Evolutionary conservation across 53 echinoderm and acorn worm genomes (phyloP).

Genomic region (Actinopyga echinites): DNA sequence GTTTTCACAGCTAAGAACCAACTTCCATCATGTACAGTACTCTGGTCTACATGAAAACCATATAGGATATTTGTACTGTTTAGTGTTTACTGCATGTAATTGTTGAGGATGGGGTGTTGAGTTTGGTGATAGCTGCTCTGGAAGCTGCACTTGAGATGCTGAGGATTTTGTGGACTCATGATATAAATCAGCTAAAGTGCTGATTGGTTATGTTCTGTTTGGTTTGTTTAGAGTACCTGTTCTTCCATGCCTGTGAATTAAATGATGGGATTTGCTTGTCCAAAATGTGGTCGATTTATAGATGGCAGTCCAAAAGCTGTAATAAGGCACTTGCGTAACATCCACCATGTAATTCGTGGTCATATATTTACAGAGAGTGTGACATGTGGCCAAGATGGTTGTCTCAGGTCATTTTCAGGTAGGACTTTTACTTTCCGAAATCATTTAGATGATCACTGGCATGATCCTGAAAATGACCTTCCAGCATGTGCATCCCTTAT

Average conservation of each 20-base stretch:
- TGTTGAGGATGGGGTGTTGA: too few species aligned
- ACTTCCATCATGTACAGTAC: too few species aligned
- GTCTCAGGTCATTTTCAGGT: not conserved
- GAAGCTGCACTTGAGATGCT: too few species aligned
- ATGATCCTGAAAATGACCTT: not conserved
- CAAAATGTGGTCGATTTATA: not conserved
- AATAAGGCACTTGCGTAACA: not conserved
- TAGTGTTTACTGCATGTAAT: too few species aligned
- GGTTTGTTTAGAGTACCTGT: too few species aligned
- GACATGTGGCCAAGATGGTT: constrained; percentile 5
- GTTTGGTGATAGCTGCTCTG: too few species aligned
- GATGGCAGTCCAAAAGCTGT: not conserved
- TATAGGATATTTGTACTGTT: too few species aligned
- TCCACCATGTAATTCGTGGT: not conserved
- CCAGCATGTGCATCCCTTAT: not conserved
- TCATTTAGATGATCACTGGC: not conserved
- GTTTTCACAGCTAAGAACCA: too few species aligned
- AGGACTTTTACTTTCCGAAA: not conserved
- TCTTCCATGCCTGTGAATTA: not conserved
- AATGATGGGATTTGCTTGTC: not conserved
- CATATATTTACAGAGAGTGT: constrained; percentile 2
- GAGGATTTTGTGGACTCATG: too few species aligned
- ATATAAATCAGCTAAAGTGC: too few species aligned
- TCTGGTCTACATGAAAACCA: too few species aligned
- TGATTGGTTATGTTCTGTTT: too few species aligned